phyloP scores from a whole-genome alignment of 53 echinoderm and acorn worm genomes.

The Paracentrotus lividus region DNA sequence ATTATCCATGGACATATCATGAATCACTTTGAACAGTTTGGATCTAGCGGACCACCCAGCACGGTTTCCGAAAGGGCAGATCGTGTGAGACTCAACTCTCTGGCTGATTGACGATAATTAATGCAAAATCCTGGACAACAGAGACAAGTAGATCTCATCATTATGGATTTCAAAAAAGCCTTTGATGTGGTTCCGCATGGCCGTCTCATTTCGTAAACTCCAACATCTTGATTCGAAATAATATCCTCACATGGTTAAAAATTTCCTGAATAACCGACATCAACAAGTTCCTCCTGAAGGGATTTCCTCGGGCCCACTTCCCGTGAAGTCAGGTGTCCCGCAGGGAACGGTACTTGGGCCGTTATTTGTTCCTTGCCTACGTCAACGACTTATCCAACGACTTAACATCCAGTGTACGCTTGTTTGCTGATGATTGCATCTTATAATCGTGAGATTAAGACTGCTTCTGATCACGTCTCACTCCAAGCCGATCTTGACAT shows the following conservation, averaged over 20 bases:
- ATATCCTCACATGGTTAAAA: not conserved
- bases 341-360: not conserved
- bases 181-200: slow-evolving; percentile 28
- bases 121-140: slow-evolving; percentile 46
- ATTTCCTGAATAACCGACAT: not conserved
- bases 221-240: slow-evolving; percentile 9
- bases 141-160: not conserved
- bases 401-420: not conserved
- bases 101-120: slow-evolving; percentile 41
- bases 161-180: slow-evolving; percentile 50
- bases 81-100: slow-evolving; percentile 63
- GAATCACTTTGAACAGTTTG: slow-evolving; percentile 30
- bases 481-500: slow-evolving; percentile 21
- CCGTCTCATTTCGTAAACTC: not conserved
- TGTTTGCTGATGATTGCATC: slow-evolving; percentile 43
- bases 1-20: slow-evolving; percentile 43
- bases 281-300: not conserved
- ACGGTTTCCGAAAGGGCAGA: slow-evolving; percentile 62
- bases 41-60: slow-evolving; percentile 47
- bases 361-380: not conserved
- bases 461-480: not conserved
- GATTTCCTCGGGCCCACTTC: not conserved
- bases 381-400: slow-evolving; percentile 8
- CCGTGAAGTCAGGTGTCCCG: not conserved
- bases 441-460: slow-evolving; percentile 14